Percentiles rank a stretch among this genome's conserved stretches.
These are phyloP conservation scores for Paguma larvata DNA, from an alignment of 2,797 vertebrate genomes.

Conservation along the genomic window DNA sequence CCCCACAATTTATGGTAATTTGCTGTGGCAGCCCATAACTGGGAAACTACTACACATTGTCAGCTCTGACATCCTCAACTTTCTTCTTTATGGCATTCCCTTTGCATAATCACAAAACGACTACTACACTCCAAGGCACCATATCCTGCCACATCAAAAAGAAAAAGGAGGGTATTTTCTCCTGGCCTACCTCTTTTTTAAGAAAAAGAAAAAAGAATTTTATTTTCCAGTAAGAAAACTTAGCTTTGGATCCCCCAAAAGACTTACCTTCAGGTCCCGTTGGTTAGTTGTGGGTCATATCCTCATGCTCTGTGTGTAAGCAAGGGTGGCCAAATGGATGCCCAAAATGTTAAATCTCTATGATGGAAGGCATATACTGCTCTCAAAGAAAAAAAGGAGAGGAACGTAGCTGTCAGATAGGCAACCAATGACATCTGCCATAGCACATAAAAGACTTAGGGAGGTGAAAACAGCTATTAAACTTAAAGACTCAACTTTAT, in stretches of 20 bases:
- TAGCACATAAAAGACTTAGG: background rate
- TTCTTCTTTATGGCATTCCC: background rate
- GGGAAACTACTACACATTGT: background rate
- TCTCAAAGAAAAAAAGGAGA: background rate
- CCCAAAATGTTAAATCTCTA: background rate
- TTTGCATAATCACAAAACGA: background rate
- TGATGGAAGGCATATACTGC: background rate
- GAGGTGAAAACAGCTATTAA: background rate
- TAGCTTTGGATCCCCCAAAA: background rate
- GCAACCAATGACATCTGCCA: background rate
- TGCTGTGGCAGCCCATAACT: background rate
- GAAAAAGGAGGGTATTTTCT: background rate
- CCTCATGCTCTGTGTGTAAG: background rate
- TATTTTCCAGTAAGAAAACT: background rate
- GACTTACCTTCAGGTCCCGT: background rate
- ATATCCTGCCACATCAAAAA: background rate
- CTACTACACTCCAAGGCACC: background rate
- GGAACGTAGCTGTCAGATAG: background rate
- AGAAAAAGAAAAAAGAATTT: background rate
- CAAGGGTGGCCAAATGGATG: background rate
- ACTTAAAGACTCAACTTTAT: background rate
- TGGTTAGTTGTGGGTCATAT: background rate
- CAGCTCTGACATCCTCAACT: background rate
- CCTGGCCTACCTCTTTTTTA: background rate
- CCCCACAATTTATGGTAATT: background rate